Evolutionary conservation across 2,888 invertebrate species (phyloP).

Genomic region (Micoletzkya japonica): DNA sequence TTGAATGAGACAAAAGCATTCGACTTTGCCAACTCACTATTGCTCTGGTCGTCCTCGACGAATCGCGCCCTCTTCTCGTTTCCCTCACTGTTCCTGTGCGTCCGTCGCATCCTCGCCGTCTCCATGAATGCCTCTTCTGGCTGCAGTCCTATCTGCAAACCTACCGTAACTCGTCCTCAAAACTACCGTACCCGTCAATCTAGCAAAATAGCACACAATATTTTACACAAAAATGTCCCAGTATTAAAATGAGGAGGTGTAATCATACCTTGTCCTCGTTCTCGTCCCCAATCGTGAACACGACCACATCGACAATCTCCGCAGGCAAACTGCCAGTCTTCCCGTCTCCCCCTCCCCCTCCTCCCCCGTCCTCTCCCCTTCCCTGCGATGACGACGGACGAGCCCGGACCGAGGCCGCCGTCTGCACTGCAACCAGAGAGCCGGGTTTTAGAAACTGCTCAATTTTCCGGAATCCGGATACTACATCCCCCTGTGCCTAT

Average conservation of each 20-base stretch:
- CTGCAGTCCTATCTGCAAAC: conserved; percentile 61
- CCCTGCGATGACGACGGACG: conserved; percentile 4
- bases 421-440: conserved; percentile 30
- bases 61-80: conserved; percentile 56
- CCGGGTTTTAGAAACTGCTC: no score
- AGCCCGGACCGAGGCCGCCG: conserved; percentile 1
- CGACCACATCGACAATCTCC: conserved; percentile 35
- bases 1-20: no score
- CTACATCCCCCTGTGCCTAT: no score
- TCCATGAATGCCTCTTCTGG: conserved; percentile 63
- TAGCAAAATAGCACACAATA: no score
- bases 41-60: conserved; percentile 41
- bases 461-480: no score
- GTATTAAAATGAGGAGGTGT: no score
- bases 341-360: background rate
- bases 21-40: conserved; percentile 35
- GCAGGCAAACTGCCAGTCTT: conserved; percentile 14
- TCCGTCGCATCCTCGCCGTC: conserved; percentile 51
- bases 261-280: conserved; percentile 23
- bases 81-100: conserved; percentile 32
- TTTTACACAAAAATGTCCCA: no score
- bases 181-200: no score
- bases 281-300: conserved; percentile 29
- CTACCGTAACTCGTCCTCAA: no score
- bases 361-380: background rate